A percentile compares a stretch with the other conserved stretches of the same genome.
Evolutionary conservation across 2,113 vertebrate genomes (phyloP).

Genomic region (Narcine bancroftii): DNA sequence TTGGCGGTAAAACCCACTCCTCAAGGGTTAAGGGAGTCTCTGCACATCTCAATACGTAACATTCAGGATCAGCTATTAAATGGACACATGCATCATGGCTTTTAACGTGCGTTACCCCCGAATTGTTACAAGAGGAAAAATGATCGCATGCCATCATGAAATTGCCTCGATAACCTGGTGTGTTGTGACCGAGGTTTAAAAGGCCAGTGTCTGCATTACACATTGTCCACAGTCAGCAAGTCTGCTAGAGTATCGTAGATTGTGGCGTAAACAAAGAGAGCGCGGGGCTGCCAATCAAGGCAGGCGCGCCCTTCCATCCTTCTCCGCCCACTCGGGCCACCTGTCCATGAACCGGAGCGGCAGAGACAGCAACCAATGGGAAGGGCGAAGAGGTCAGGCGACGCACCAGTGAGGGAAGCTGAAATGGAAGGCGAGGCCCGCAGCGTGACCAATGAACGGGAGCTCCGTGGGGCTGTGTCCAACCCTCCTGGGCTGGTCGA

Average conservation of each 20-base stretch:
- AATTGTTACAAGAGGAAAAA: not conserved
- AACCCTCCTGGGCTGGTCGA: not conserved
- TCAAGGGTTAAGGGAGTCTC: not conserved
- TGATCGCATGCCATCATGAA: not conserved
- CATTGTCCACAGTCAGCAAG: not conserved
- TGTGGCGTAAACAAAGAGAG: conserved; percentile 30
- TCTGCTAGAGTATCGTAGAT: not conserved
- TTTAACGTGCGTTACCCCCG: not conserved
- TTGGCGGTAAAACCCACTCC: not conserved
- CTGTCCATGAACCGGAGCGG: not conserved
- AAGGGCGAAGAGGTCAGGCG: not conserved
- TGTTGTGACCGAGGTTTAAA: not conserved
- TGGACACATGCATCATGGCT: not conserved
- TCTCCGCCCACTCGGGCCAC: not conserved
- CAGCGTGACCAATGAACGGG: not conserved
- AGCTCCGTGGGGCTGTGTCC: not conserved
- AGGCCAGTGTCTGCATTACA: not conserved
- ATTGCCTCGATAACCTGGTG: conserved; percentile 7
- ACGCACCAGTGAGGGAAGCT: not conserved
- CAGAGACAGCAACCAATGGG: not conserved
- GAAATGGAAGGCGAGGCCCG: not conserved
- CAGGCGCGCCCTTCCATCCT: not conserved
- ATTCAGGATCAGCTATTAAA: not conserved
- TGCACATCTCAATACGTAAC: not conserved
- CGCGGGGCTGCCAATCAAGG: not conserved